Evolutionary conservation across 2,113 vertebrate species (phyloP).

Genomic region (human (Homo sapiens)): DNA sequence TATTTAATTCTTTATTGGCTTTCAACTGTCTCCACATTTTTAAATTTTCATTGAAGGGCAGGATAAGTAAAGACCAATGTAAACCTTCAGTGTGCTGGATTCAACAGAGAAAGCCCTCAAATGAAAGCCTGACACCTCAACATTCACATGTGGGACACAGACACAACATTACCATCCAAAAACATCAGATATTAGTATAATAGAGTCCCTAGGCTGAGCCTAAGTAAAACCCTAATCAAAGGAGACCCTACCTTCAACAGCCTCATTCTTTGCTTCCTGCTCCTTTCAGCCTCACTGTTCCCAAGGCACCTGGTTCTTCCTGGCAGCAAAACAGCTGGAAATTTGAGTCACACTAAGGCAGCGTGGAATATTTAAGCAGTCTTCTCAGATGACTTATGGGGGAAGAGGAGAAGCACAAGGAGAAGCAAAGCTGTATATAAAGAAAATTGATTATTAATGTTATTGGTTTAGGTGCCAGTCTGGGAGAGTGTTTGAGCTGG

Average conservation of each 20-base stretch:
- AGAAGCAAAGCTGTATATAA: neutral
- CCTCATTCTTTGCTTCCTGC: neutral
- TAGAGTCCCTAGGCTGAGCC: neutral
- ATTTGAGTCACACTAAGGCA: neutral
- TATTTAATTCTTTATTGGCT: conserved; percentile 56
- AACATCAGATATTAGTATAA: neutral
- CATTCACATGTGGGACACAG: neutral
- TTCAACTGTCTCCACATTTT: conserved; percentile 41
- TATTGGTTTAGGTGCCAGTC: neutral
- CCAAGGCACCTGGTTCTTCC: too few species aligned
- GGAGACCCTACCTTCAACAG: neutral
- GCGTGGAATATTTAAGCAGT: neutral
- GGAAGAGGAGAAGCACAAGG: neutral
- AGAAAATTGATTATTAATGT: neutral
- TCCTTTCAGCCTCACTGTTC: neutral
- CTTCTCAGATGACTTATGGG: neutral
- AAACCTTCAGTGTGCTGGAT: neutral
- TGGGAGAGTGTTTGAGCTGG: neutral
- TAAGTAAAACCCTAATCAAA: neutral
- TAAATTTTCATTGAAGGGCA: conserved; percentile 15
- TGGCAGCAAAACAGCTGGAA: neutral
- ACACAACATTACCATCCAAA: neutral
- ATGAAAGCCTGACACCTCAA: neutral
- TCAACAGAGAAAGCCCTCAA: conserved; percentile 3
- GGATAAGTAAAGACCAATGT: neutral